Evolutionary conservation across 2,113 vertebrate species (phyloP).

Genomic region (Pycnonotus jocosus): DNA sequence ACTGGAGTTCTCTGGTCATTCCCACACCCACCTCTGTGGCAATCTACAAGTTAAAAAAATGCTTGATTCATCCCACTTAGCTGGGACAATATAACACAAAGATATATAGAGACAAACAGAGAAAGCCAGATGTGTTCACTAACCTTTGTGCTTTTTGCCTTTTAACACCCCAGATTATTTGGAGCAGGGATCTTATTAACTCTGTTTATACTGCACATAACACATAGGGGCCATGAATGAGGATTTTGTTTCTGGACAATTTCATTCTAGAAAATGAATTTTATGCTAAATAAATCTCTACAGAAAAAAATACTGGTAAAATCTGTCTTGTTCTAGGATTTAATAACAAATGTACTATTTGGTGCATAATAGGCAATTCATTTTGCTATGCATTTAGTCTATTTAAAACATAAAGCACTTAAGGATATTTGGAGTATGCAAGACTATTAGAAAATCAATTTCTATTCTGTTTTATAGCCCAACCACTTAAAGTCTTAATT

Average conservation of each 20-base stretch:
- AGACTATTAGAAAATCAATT: conserved; percentile 62
- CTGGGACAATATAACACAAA: not conserved
- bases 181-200: not conserved
- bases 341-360: not conserved
- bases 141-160: not conserved
- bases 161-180: not conserved
- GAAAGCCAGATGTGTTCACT: not conserved
- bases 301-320: not conserved
- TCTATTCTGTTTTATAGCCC: conserved; percentile 44
- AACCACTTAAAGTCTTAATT: conserved; percentile 54
- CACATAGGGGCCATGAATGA: not conserved
- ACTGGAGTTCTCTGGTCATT: not conserved
- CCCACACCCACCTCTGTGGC: not conserved
- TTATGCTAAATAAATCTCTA: not conserved
- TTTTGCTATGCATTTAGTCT: conserved; percentile 43
- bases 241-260: not conserved
- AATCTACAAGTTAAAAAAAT: not conserved
- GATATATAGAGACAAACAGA: not conserved
- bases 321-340: not conserved
- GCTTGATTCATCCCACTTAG: not conserved
- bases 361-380: conserved; percentile 25
- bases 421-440: conserved; percentile 31
- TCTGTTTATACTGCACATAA: not conserved
- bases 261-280: not conserved
- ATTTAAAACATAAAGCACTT: conserved; percentile 51